A percentile compares a stretch with the other conserved stretches of the same genome.
Conservation (phyloP, 2,797 vertebrate species). For the Oceanodroma leucorhoa region DNA sequence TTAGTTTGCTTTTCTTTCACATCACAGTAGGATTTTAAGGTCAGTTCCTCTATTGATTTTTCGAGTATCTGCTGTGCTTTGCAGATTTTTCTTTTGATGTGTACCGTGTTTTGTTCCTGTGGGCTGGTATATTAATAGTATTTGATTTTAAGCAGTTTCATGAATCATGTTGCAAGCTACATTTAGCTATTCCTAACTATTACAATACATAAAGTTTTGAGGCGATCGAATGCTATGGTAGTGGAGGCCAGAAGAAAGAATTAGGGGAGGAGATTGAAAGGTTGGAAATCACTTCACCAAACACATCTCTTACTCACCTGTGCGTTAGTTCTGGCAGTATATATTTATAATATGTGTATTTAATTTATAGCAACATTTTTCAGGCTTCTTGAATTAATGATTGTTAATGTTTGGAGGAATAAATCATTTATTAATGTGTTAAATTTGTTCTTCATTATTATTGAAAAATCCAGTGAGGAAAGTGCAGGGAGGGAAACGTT, state of each 20-base stretch:
- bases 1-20: background rate
- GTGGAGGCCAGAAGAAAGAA: background rate
- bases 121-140: slow-evolving; percentile 28
- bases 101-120: slow-evolving; percentile 10
- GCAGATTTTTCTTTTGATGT: slow-evolving; percentile 9
- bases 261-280: background rate
- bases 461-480: background rate
- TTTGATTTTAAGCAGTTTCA: background rate
- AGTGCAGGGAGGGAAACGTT: fast-evolving
- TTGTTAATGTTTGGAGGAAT: background rate
- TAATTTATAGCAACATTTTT: background rate
- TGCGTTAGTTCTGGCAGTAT: background rate
- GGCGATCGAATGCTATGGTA: background rate
- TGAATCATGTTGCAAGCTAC: slow-evolving; percentile 17
- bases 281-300: background rate
- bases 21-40: background rate
- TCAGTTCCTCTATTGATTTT: background rate
- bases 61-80: slow-evolving; percentile 19
- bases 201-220: background rate
- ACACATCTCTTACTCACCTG: background rate
- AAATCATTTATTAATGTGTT: background rate
- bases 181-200: background rate
- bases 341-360: background rate
- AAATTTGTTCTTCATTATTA: background rate
- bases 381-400: background rate